Conservation (phyloP, 2,888 invertebrate species). For the Abrostola triplasia region DNA sequence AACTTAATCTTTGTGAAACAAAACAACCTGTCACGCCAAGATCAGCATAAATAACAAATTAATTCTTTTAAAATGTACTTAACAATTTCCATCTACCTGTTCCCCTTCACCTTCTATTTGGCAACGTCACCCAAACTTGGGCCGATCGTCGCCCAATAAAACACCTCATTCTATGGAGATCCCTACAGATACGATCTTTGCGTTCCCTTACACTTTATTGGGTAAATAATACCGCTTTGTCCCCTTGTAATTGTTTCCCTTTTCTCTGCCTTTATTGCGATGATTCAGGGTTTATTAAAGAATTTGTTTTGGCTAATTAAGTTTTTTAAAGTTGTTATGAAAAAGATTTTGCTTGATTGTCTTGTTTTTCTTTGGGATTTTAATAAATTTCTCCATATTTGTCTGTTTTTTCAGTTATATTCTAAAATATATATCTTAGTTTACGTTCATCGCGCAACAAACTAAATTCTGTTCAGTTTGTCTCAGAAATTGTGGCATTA, state of each 20-base stretch:
- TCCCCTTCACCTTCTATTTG: constrained; percentile 49
- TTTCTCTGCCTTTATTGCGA: constrained; percentile 64
- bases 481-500: constrained; percentile 23
- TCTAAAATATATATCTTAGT: background rate
- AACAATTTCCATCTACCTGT: constrained; percentile 54
- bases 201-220: constrained; percentile 67
- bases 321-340: constrained; percentile 16
- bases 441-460: constrained; percentile 20
- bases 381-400: background rate
- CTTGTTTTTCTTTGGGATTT: background rate
- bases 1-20: constrained; percentile 44
- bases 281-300: constrained; percentile 66
- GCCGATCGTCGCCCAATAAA: constrained; percentile 71
- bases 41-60: constrained; percentile 48
- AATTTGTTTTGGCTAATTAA: constrained; percentile 56
- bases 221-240: constrained; percentile 66
- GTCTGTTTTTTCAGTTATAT: too few relatives aligned
- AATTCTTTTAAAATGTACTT: constrained; percentile 55
- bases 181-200: constrained; percentile 68
- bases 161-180: constrained; percentile 73
- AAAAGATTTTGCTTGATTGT: background rate
- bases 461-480: background rate
- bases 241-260: constrained; percentile 69
- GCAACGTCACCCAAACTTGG: constrained; percentile 56
- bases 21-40: constrained; percentile 45